These are phyloP conservation scores for Sclerodermus sp. DNA, from an alignment of 2,888 invertebrate genomes.

Conservation along the genomic window DNA sequence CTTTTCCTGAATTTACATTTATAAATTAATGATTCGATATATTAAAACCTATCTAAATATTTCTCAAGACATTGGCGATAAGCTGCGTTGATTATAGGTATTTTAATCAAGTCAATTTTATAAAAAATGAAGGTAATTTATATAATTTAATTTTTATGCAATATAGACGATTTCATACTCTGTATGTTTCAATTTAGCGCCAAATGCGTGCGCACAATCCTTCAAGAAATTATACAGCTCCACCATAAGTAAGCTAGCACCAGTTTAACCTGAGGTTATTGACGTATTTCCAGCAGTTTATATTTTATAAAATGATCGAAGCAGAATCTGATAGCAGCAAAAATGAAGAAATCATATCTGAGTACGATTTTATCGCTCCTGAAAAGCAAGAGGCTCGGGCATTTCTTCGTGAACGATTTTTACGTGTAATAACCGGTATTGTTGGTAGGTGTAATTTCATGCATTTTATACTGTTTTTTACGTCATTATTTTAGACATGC, in stretches of 20 bases:
- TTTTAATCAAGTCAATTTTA: no score
- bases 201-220: not conserved
- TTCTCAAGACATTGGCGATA: no score
- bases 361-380: constrained; percentile 37
- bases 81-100: no score
- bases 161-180: no score
- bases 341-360: constrained; percentile 13
- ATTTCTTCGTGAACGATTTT: constrained; percentile 56
- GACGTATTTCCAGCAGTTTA: not conserved
- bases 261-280: not conserved
- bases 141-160: no score
- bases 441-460: constrained; percentile 52
- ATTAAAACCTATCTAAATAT: no score
- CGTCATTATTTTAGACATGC: no score
- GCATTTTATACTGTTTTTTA: not conserved
- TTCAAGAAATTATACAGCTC: not conserved
- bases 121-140: no score
- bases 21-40: no score
- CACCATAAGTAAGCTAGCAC: no score
- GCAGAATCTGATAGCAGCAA: constrained; percentile 9
- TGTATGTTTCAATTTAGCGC: not conserved
- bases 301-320: no score
- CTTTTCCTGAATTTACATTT: no score
- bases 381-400: constrained; percentile 56
- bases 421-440: constrained; percentile 53